These are phyloP conservation scores for Leptodirus hochenwartii DNA, from an alignment of 2,888 invertebrate genomes.

Conservation along the genomic window DNA sequence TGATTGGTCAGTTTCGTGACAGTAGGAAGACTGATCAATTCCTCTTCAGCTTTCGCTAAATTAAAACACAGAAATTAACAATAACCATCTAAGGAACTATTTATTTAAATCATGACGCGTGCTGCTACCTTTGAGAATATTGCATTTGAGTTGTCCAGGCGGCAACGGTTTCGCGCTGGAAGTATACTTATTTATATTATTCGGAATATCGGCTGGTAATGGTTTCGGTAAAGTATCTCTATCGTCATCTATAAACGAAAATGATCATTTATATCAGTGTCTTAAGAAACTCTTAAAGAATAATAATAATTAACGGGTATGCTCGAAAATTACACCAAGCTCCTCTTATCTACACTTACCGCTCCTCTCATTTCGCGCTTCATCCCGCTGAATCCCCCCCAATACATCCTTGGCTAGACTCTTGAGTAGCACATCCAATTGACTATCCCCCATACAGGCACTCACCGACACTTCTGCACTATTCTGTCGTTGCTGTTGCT, in stretches of 20 bases:
- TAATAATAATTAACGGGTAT: too few species aligned
- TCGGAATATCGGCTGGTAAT: slow-evolving; percentile 24
- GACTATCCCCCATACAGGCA: slow-evolving; percentile 29
- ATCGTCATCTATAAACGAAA: slow-evolving; percentile 17
- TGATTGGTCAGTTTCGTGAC: slow-evolving; percentile 36
- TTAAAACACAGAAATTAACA: slow-evolving; percentile 10
- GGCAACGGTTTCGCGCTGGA: slow-evolving; percentile 46
- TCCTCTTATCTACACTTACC: slow-evolving; percentile 21
- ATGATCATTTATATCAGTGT: slow-evolving; percentile 9
- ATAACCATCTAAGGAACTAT: slow-evolving; percentile 1
- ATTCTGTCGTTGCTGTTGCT: slow-evolving; percentile 10
- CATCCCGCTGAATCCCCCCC: slow-evolving; percentile 30
- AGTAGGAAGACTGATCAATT: slow-evolving; percentile 20
- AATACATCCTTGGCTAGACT: slow-evolving; percentile 52
- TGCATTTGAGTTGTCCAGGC: slow-evolving; percentile 84
- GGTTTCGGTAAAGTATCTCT: slow-evolving; percentile 19
- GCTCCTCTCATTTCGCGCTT: slow-evolving; percentile 29
- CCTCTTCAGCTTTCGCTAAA: slow-evolving; percentile 48
- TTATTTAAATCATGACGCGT: background rate
- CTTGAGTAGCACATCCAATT: slow-evolving; percentile 59
- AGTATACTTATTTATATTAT: slow-evolving; percentile 22
- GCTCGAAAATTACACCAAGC: too few species aligned
- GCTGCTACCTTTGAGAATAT: slow-evolving; percentile 70
- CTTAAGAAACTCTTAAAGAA: too few species aligned
- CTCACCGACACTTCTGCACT: slow-evolving; percentile 22